Conservation (phyloP, 2,797 vertebrate genomes). For the Hapalemur alaotrensis region DNA sequence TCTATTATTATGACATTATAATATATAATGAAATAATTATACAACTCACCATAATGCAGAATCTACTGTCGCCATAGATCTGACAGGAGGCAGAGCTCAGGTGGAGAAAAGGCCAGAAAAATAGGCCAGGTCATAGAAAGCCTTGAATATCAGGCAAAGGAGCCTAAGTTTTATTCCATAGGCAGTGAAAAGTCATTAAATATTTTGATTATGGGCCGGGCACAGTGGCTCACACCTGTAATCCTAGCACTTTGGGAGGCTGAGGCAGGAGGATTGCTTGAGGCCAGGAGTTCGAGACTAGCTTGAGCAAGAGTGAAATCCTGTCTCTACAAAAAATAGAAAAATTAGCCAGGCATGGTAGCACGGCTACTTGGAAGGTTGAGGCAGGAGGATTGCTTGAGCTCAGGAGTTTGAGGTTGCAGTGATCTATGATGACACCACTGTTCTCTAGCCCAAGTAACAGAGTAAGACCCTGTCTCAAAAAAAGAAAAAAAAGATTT, state of each 20-base stretch:
- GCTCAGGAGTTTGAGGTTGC: not conserved
- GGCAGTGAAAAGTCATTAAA: not conserved
- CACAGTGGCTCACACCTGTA: not conserved
- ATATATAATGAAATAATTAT: too few species aligned
- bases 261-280: not conserved
- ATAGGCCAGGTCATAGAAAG: constrained; percentile 4
- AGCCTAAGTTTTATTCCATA: not conserved
- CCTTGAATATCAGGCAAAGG: not conserved
- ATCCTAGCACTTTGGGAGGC: not conserved
- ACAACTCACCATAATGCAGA: too few species aligned
- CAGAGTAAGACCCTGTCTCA: not conserved
- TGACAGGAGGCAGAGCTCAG: too few species aligned
- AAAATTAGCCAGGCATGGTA: too few species aligned
- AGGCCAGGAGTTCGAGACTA: not conserved
- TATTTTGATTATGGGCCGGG: not conserved
- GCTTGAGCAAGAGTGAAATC: not conserved
- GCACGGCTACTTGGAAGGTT: not conserved
- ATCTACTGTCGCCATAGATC: too few species aligned
- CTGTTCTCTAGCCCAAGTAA: not conserved
- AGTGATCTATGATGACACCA: too few species aligned
- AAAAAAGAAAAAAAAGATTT: not conserved
- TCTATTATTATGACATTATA: too few species aligned
- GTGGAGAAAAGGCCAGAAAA: not conserved
- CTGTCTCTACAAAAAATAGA: too few species aligned
- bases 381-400: not conserved